Base-by-base conservation (phyloP, 2,113 vertebrate species). In the Promerops cafer region DNA sequence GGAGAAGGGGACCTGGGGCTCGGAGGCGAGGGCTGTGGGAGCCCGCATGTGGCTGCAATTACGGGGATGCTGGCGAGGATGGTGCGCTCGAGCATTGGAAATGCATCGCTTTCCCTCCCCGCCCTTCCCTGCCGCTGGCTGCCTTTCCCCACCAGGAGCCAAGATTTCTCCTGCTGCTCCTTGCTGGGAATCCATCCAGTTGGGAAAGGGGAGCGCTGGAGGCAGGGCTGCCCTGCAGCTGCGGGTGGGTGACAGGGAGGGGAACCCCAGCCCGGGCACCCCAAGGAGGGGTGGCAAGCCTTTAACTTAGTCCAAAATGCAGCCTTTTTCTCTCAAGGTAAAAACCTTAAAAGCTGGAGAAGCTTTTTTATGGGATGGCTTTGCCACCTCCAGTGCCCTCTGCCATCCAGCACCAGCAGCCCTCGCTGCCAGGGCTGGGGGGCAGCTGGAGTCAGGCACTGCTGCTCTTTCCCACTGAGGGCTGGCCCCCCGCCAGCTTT, bases 31-130 rank as follows among this genome's bases (percentile, higher is more conserved):
- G 83, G 79, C 91, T 69, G 83, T 0, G 70, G 83, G 83, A 83
- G 76, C 70, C 92, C 53, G 95, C 93, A 95, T 95, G 95, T 96
- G 96, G 95, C 95, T 97, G 89, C 83, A 95, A 91, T 96, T 95
- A 96, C 4, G 1, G 89, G 83, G 91, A 66, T 78, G 83, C 83
- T 91, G 18, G 85, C 0, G 39, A 81, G 94, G 80, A 74, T 66
- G 89, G 50, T 86, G 91, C 77, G 54, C 88, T 53, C 1, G 18
- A 85, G 91, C 68, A 1, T 1, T 95, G 91, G 63, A 74, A 92
- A 63, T 4, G 80, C 94, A 82, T 5, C 31, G 49, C 77, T 64
- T 4, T 93, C 80, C 84, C 76, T 85, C 87, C 86, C 91, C 77
- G 3, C 91, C 87, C 89, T 79, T 91, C 91, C 72, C 84, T 21